Conservation (phyloP, 1,140 invertebrate species). For the Heliconius congener region DNA sequence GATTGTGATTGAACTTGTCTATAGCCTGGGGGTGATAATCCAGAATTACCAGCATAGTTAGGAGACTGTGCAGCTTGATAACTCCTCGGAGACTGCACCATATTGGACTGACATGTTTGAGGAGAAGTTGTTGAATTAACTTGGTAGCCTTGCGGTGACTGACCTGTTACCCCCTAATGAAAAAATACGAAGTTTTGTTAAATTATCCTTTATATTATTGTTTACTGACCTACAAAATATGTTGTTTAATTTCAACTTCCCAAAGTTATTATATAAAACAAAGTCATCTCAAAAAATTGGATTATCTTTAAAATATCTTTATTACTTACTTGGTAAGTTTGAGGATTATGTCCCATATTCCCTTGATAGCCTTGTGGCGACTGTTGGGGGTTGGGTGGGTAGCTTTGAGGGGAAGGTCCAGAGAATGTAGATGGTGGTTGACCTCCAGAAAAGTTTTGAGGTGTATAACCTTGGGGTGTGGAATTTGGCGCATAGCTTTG, state of each 20-base stretch:
- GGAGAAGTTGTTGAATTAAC: constrained; percentile 61
- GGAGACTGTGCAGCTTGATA: constrained; percentile 68
- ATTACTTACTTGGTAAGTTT: constrained; percentile 66
- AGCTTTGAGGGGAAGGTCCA: constrained; percentile 57
- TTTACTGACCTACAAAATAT: no score
- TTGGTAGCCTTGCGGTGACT: constrained; percentile 68
- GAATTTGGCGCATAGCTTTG: constrained; percentile 68
- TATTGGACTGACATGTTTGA: constrained; percentile 62
- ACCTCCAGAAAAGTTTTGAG: constrained; percentile 68
- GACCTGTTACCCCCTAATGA: constrained; percentile 49
- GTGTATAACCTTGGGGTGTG: constrained; percentile 77
- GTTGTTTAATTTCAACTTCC: not conserved
- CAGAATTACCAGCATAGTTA: constrained; percentile 59
- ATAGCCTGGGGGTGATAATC: constrained; percentile 69
- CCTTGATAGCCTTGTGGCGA: constrained; percentile 72
- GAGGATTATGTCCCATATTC: constrained; percentile 62
- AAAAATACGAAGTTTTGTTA: not conserved
- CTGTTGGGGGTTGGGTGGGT: constrained; percentile 71
- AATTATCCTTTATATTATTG: not conserved
- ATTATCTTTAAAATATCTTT: not conserved
- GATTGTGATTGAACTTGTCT: constrained; percentile 69
- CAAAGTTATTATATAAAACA: not conserved
- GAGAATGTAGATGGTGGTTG: constrained; percentile 67
- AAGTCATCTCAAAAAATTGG: no score
- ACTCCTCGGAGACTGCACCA: constrained; percentile 66